Conservation (phyloP, 2,797 vertebrate genomes). For the Halcyon leucocephala region DNA sequence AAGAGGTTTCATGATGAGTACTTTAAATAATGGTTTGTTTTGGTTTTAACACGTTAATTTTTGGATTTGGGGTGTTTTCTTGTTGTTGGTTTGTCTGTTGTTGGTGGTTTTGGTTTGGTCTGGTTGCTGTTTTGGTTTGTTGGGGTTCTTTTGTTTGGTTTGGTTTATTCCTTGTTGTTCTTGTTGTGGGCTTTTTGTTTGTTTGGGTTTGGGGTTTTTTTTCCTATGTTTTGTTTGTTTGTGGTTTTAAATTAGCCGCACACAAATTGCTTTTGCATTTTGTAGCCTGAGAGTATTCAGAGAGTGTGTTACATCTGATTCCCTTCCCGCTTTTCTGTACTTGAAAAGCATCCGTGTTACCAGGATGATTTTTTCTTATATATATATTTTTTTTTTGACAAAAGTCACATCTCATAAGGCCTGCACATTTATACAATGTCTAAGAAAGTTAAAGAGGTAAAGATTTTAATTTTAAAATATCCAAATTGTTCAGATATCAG, state of each 20-base stretch:
- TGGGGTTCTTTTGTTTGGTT: too few relatives aligned
- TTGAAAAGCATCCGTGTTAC: background rate
- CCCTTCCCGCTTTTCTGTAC: background rate
- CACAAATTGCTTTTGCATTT: background rate
- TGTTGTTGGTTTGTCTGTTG: too few relatives aligned
- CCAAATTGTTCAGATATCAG: background rate
- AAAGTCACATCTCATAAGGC: background rate
- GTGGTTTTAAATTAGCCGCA: rapidly evolving
- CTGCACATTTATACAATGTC: background rate
- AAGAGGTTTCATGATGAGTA: background rate
- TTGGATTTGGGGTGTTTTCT: too few relatives aligned
- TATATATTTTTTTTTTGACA: background rate
- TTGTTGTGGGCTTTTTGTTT: too few relatives aligned
- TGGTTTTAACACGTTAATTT: background rate
- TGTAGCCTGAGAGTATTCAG: background rate
- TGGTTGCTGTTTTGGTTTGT: too few relatives aligned
- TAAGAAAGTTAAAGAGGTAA: background rate
- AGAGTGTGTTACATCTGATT: background rate
- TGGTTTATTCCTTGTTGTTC: too few relatives aligned
- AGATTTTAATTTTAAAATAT: background rate
- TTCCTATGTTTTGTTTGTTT: too few relatives aligned
- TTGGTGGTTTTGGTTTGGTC: too few relatives aligned
- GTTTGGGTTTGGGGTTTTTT: too few relatives aligned
- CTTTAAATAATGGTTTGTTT: background rate
- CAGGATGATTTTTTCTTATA: background rate